A percentile compares a stretch with the other conserved stretches of the same genome.
These are phyloP conservation scores for Eristalis arbustorum DNA, from an alignment of 2,888 invertebrate genomes.

Conservation along the genomic window DNA sequence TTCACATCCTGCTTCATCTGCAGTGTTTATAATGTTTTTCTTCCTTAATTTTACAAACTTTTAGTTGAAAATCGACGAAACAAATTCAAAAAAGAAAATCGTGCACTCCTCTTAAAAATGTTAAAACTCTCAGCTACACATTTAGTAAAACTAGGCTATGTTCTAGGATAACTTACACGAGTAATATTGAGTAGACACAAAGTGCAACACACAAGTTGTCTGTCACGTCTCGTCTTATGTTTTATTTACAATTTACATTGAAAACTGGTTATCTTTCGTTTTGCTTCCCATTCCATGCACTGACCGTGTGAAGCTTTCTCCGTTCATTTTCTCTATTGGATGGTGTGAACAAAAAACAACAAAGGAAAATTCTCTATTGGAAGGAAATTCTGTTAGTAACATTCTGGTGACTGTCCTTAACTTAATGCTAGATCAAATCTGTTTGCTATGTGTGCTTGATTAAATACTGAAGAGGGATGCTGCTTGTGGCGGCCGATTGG, in stretches of 20 bases:
- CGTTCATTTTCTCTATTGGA: neutral
- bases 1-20: slow-evolving; percentile 34
- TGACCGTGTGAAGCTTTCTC: neutral
- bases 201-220: neutral
- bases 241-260: slow-evolving; percentile 47
- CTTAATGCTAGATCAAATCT: neutral
- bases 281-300: neutral
- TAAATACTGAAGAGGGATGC: neutral
- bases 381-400: slow-evolving; percentile 29
- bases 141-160: slow-evolving; percentile 27
- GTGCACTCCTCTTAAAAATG: neutral
- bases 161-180: slow-evolving; percentile 14
- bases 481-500: neutral
- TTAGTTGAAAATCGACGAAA: neutral
- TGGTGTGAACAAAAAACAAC: neutral
- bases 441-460: neutral
- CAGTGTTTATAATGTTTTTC: neutral
- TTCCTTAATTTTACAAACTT: slow-evolving; percentile 6
- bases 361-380: neutral
- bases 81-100: neutral
- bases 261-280: neutral
- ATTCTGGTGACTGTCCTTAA: neutral
- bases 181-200: neutral
- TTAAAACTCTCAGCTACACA: slow-evolving; percentile 21
- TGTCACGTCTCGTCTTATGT: slow-evolving; percentile 25